Evolutionary conservation across 2,797 vertebrate genomes (phyloP).

Genomic region (Valencia hispanica): DNA sequence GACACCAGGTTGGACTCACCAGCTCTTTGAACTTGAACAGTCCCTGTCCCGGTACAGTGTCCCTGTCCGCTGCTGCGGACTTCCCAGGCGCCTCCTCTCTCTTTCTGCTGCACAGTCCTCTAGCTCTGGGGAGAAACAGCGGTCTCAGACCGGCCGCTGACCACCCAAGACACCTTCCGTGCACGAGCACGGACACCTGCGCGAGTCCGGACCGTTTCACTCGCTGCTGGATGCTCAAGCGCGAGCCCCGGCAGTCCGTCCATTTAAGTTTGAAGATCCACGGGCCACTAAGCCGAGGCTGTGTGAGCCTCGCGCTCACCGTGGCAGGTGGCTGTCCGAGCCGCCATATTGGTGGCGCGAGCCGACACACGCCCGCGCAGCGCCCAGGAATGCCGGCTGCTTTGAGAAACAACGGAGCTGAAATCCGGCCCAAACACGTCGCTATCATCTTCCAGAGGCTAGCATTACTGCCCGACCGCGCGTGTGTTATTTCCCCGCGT

Average conservation of each 20-base stretch:
- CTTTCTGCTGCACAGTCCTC: conserved; percentile 58
- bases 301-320: neutral
- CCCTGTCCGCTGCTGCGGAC: neutral
- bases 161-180: conserved; percentile 45
- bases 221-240: conserved; percentile 15
- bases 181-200: neutral
- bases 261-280: neutral
- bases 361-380: conserved; percentile 32
- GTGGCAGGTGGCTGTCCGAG: conserved; percentile 39
- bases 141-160: conserved; percentile 18
- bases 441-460: conserved; percentile 44
- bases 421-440: conserved; percentile 51
- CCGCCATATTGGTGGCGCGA: conserved; percentile 52
- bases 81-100: conserved; percentile 13
- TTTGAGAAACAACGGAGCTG: conserved; percentile 41
- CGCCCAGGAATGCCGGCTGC: conserved; percentile 29
- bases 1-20: conserved; percentile 65
- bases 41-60: conserved; percentile 59
- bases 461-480: conserved; percentile 38
- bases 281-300: neutral
- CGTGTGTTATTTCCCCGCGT: neutral
- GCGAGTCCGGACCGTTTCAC: neutral
- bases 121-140: neutral
- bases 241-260: conserved; percentile 8
- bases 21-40: conserved; percentile 83